Conservation (phyloP, 2,113 vertebrate species). For the Peromyscus maniculatus region DNA sequence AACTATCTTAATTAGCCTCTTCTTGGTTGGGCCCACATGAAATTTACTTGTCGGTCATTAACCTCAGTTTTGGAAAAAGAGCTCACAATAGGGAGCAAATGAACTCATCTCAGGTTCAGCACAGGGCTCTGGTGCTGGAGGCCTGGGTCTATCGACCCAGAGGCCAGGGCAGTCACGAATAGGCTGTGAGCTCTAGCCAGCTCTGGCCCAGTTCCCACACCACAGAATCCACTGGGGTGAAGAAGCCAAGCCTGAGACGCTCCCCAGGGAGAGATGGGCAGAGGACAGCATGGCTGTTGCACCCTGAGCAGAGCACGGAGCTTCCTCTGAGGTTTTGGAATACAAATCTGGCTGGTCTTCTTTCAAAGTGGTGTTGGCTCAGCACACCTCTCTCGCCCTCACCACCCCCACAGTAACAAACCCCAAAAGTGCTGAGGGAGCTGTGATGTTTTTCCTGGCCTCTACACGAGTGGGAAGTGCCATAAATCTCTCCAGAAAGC, state of each 20-base stretch:
- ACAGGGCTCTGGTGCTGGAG: not conserved
- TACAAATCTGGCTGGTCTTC: conserved; percentile 29
- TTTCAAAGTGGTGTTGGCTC: conserved; percentile 47
- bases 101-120: not conserved
- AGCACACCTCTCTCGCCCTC: conserved; percentile 46
- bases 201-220: not conserved
- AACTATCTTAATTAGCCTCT: not conserved
- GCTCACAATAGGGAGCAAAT: not conserved
- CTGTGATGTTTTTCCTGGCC: conserved; percentile 68
- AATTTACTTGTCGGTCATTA: not conserved
- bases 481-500: conserved; percentile 71
- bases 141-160: not conserved
- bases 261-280: not conserved
- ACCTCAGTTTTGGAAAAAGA: not conserved
- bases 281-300: not conserved
- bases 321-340: conserved; percentile 66
- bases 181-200: not conserved
- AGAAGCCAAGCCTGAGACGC: not conserved
- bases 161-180: not conserved
- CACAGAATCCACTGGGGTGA: not conserved
- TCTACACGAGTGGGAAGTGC: conserved; percentile 33
- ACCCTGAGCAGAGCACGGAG: conserved; percentile 11
- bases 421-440: conserved; percentile 69
- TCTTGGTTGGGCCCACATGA: not conserved
- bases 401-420: conserved; percentile 55